Percentiles rank a stretch among this genome's conserved stretches.
These are phyloP conservation scores for Thymelicus lineola DNA, from an alignment of 2,888 invertebrate genomes.

Conservation along the genomic window DNA sequence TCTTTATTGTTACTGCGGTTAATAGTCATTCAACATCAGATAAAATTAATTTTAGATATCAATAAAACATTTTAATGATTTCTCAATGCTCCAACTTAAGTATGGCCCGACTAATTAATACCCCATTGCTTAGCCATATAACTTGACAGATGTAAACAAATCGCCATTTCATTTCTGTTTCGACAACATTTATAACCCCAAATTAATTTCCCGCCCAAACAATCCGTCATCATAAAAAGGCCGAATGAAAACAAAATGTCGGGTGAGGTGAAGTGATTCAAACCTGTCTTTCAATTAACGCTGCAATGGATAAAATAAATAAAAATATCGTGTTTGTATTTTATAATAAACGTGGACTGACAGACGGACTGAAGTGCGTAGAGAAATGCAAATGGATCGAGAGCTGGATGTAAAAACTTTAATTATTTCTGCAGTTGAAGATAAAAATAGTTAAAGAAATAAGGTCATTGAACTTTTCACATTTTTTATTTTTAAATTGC, in stretches of 20 bases:
- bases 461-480: too few relatives aligned
- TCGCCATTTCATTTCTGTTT: slow-evolving; percentile 35
- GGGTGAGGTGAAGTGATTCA: slow-evolving; percentile 45
- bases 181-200: slow-evolving; percentile 35
- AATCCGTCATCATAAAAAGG: slow-evolving; percentile 47
- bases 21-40: not conserved
- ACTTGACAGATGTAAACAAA: slow-evolving; percentile 31
- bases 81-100: slow-evolving; percentile 15
- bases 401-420: not conserved
- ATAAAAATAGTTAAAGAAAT: too few relatives aligned
- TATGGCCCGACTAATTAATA: slow-evolving; percentile 16
- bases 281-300: slow-evolving; percentile 55
- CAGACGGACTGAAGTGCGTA: slow-evolving; percentile 30
- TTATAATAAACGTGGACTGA: slow-evolving; percentile 27
- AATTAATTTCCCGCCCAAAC: slow-evolving; percentile 44
- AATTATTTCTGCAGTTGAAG: not conserved
- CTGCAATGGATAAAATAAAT: slow-evolving; percentile 52
- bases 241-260: slow-evolving; percentile 49
- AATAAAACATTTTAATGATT: slow-evolving; percentile 7
- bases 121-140: slow-evolving; percentile 22
- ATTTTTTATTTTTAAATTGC: too few relatives aligned
- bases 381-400: slow-evolving; percentile 23
- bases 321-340: slow-evolving; percentile 38
- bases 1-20: slow-evolving; percentile 4
- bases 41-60: slow-evolving; percentile 2